Conservation (phyloP, 2,113 vertebrate species). For the Prinia subflava region DNA sequence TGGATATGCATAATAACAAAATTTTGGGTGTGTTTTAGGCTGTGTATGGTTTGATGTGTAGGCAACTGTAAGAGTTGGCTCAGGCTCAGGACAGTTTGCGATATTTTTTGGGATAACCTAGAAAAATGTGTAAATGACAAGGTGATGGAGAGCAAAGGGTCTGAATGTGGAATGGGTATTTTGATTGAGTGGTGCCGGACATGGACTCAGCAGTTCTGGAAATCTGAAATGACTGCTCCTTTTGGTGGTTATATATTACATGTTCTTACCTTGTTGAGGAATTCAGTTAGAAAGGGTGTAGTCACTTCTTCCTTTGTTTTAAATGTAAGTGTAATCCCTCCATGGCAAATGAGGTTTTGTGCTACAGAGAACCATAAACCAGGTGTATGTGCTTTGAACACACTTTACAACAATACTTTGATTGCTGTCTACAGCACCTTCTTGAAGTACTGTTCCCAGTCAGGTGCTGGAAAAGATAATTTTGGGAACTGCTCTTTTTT, state of each 20-base stretch:
- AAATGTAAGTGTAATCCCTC: background rate
- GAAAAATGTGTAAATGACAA: rapidly evolving
- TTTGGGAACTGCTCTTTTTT: background rate
- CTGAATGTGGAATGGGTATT: background rate
- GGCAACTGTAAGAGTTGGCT: background rate
- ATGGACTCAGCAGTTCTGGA: background rate
- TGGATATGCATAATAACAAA: background rate
- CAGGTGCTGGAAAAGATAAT: background rate
- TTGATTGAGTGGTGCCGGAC: background rate
- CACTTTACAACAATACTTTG: background rate
- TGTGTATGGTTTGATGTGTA: background rate
- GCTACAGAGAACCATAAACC: background rate
- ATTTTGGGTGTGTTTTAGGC: background rate
- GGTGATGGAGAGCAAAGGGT: background rate
- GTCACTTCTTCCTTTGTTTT: background rate
- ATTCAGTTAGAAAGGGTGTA: background rate
- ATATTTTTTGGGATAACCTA: background rate
- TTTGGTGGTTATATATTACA: background rate
- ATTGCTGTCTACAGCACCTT: background rate
- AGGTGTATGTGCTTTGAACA: background rate
- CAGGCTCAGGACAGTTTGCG: background rate
- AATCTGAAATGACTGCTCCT: background rate
- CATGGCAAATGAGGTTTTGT: background rate
- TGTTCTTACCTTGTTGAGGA: background rate
- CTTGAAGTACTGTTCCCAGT: background rate